Evolutionary conservation across 2,888 invertebrate genomes (phyloP), one percentile per base, ranked within the genome.

Genomic region (Lysandra coridon): DNA sequence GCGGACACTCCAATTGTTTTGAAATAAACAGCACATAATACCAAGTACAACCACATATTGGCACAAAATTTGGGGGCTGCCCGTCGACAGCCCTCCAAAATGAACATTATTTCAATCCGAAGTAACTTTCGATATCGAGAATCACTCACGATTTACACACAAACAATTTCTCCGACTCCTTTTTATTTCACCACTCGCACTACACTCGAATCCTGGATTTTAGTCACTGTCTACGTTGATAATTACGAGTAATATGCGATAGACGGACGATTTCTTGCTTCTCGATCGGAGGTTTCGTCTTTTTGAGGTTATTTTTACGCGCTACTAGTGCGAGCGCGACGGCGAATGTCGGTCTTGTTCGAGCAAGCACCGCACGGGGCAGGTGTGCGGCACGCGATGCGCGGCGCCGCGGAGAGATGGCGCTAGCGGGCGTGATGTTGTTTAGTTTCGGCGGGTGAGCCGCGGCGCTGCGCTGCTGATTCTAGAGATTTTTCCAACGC

Each of bases 241-340:
- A 87, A 75, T 79, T 60, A 79, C 85, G 87, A 86, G 86, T 83
- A 81, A 75, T 75, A 78, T 80, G 86, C 87, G 91, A 92, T 92
- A 92, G 33, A 81, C 91, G 89, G 88, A 83, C 89, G 88, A 88
- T 88, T 88, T 87, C 87, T 88, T 89, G 84, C 84, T 87, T 86
- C 89, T 89, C 88, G 90, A 89, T 85, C 84, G 86, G 85, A 81
- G 86, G 88, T 90, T 94, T 94, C 91, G 91, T 93, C 88, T 90
- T 94, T 69, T 94, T 91, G 91, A 94, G 94, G 95, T 94, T 95
- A 95, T 88, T 91, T 90, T 89, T 93, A 92, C 92, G 93, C 94
- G 92, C 91, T 91, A 90, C 90, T 91, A 87, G 91, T 91, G 92
- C 88, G 92, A 93, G 89, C 92, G 93, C 92, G 92, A 92, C 89